These are phyloP conservation scores for Drosophila monieri DNA, from an alignment of 2,888 invertebrate species.

Conservation along the genomic window DNA sequence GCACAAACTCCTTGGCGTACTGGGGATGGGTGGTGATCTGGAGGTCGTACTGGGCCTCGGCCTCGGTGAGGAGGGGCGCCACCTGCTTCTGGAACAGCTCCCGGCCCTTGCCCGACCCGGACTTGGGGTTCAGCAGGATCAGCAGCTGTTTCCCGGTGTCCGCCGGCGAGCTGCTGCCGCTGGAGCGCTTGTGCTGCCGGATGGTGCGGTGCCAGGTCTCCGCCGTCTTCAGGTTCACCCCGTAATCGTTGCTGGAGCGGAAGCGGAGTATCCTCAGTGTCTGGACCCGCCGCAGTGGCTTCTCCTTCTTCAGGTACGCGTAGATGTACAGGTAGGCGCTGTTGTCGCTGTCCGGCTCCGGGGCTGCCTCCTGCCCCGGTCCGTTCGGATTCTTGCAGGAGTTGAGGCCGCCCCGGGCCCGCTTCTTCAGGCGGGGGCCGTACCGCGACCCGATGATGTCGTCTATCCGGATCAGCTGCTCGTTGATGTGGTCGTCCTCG, in stretches of 20 bases:
- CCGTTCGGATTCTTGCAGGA: slow-evolving; percentile 87
- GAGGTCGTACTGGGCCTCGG: slow-evolving; percentile 93
- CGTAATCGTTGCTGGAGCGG: slow-evolving; percentile 92
- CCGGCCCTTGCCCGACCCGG: slow-evolving; percentile 95
- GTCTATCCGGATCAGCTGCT: slow-evolving; percentile 89
- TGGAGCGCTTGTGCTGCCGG: slow-evolving; percentile 86
- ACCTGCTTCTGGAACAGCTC: slow-evolving; percentile 94
- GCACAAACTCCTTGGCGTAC: slow-evolving; percentile 92
- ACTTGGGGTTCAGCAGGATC: slow-evolving; percentile 96
- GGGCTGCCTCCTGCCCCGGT: slow-evolving; percentile 17
- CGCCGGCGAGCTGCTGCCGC: neutral
- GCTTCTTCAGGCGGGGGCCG: slow-evolving; percentile 70
- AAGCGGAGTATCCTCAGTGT: slow-evolving; percentile 93
- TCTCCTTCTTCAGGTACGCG: slow-evolving; percentile 90
- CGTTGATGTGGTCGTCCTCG: slow-evolving; percentile 87
- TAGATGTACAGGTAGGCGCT: slow-evolving; percentile 95
- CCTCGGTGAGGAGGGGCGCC: slow-evolving; percentile 93
- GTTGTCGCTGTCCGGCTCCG: slow-evolving; percentile 85
- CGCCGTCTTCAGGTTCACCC: slow-evolving; percentile 92
- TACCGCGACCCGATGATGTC: slow-evolving; percentile 93
- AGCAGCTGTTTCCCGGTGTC: slow-evolving; percentile 84
- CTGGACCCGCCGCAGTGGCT: slow-evolving; percentile 89
- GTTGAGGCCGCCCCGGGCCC: slow-evolving; percentile 85
- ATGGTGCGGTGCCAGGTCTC: slow-evolving; percentile 92
- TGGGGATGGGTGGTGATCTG: slow-evolving; percentile 94